Evolutionary conservation across 2,797 vertebrate species (phyloP), one percentile per base, ranked within the genome.

Genomic region (Bucorvus abyssinicus): DNA sequence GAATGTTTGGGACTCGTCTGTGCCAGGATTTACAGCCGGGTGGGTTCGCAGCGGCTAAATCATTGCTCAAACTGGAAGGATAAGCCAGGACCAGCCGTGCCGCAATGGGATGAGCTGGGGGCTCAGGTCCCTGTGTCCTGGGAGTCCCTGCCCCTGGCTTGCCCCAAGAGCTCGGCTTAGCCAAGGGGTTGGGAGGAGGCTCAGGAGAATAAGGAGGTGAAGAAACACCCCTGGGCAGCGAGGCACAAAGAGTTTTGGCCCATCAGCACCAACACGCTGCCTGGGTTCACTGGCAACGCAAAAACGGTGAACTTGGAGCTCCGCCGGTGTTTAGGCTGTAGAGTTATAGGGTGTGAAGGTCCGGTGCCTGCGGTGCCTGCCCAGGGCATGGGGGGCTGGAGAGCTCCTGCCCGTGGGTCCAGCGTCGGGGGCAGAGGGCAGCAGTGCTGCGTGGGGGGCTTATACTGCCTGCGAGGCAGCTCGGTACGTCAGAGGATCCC

Each of bases 41-140:
- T 84, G 94, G 92, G 87, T 92, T 94, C 92, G 22, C 2, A 26
- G 84, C 91, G 87, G 87, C 92, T 89, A 94, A 92, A 77, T 79
- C 88, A 63, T 74, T 61, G 78, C 86, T 95, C 89, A 56, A 7
- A 49, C 74, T 82, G 78, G 55, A 84, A 76, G 91, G 84, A 50
- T 65, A 79, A 93, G 83, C 50, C 3, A 29, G 81, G 83, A 50
- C 3, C 4, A 10, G 45, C 87, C 7, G 9, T 18, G 65, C 57
- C 2, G 38, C 85, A 14, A 4, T 40, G 75, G 88, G 92, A 61
- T 76, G 85, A 64, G 50, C 59, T 3, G 53, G 67, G 38, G 73
- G 60, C 78, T 68, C 24, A 1, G 38, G 34, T 34, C 44, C 1
- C 9, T 30, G 55, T 19, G 45, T 22, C 22, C 55, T 5, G 77